phyloP scores from a whole-genome alignment of 37 sponge, comb jelly and placozoan species.

The Diacarnus erythraeanus region DNA sequence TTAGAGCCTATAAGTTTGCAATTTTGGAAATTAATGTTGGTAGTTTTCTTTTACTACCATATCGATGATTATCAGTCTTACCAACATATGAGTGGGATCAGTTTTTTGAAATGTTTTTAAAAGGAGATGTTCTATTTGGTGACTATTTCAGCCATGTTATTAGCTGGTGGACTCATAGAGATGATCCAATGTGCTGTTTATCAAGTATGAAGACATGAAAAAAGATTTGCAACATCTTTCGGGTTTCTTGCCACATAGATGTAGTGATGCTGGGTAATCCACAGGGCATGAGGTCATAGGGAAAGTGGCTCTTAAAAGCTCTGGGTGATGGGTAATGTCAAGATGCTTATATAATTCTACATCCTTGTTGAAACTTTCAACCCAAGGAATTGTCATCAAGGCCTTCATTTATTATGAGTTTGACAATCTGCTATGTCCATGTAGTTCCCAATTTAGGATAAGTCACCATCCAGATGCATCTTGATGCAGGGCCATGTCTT shows the following conservation, averaged over 20 bases:
- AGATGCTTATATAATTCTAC: too few relatives aligned
- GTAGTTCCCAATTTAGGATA: slow-evolving; percentile 46
- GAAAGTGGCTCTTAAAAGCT: slow-evolving; percentile 62
- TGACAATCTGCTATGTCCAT: slow-evolving; percentile 34
- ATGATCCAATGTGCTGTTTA: slow-evolving; percentile 44
- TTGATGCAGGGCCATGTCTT: neutral
- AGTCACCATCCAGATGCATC: slow-evolving; percentile 25
- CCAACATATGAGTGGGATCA: neutral
- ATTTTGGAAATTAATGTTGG: slow-evolving; percentile 5
- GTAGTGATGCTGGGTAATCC: slow-evolving; percentile 47
- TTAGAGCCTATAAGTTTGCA: slow-evolving; percentile 29
- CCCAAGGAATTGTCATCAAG: slow-evolving; percentile 5
- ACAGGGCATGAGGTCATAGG: slow-evolving; percentile 53
- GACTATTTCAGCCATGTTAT: slow-evolving; percentile 57
- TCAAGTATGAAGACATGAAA: slow-evolving; percentile 71
- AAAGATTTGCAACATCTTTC: slow-evolving; percentile 57
- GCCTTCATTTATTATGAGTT: slow-evolving; percentile 14
- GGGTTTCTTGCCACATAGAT: slow-evolving; percentile 71
- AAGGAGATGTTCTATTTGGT: slow-evolving; percentile 41
- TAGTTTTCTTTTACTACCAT: slow-evolving; percentile 45
- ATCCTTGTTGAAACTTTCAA: neutral
- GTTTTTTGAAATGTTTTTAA: neutral
- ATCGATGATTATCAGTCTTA: neutral
- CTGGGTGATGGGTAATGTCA: slow-evolving; percentile 27
- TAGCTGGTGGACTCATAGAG: slow-evolving; percentile 53